phyloP scores from a whole-genome alignment of 2,113 vertebrate genomes.

The Archilochus colubris region DNA sequence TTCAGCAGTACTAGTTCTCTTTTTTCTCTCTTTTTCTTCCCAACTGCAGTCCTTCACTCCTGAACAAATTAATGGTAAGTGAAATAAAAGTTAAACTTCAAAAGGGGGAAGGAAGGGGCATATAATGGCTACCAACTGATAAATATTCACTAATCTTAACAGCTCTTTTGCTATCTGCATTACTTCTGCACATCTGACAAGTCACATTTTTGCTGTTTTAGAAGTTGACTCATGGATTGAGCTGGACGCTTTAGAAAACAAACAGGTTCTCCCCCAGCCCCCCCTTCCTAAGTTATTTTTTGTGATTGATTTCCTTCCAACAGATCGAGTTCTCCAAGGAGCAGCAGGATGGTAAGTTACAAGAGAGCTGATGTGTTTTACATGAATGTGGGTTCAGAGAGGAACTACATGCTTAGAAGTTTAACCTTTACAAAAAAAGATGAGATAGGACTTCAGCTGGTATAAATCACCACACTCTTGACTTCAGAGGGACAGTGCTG shows the following conservation, averaged over 20 bases:
- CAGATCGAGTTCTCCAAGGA: slow-evolving; percentile 87
- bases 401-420: slow-evolving; percentile 13
- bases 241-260: slow-evolving; percentile 68
- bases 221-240: slow-evolving; percentile 69
- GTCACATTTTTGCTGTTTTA: slow-evolving; percentile 60
- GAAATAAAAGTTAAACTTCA: slow-evolving; percentile 35
- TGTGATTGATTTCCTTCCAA: slow-evolving; percentile 81
- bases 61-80: slow-evolving; percentile 86
- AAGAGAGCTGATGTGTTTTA: slow-evolving; percentile 21
- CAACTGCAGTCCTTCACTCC: slow-evolving; percentile 84
- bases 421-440: not conserved
- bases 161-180: slow-evolving; percentile 45
- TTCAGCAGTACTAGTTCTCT: slow-evolving; percentile 74
- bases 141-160: slow-evolving; percentile 37
- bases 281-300: slow-evolving; percentile 75
- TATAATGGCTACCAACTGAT: not conserved
- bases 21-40: slow-evolving; percentile 59
- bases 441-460: not conserved
- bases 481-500: not conserved
- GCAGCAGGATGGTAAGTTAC: slow-evolving; percentile 86
- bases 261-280: slow-evolving; percentile 44
- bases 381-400: not conserved
- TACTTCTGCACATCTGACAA: slow-evolving; percentile 61
- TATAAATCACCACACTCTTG: not conserved
- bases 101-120: not conserved